Base-by-base conservation (phyloP, 1,140 invertebrate genomes). In the Drosophila oshimai region DNA sequence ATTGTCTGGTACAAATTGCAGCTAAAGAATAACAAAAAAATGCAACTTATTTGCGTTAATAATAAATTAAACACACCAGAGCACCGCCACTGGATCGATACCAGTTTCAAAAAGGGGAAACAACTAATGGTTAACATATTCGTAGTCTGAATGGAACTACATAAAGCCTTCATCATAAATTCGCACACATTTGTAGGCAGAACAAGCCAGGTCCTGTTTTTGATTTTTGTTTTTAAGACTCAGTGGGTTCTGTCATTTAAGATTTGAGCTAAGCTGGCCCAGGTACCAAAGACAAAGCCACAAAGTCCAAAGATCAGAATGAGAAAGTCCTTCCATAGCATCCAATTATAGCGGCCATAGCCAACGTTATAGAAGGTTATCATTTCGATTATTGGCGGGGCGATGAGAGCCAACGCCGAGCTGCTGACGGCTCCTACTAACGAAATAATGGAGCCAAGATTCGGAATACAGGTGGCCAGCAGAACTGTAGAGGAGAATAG, bases 331-430 rank as follows among this genome's bases (percentile, higher is more conserved):
- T 96, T 96, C 93, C 93, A 94, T 3, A 96, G 86, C 39, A 93
- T 92, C 93, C 94, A 94, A 47, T 93, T 92, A 60, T 92, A 92
- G 74, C 90, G 92, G 7, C 94, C 94, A 36, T 94, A 92, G 13
- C 93, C 93, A 37, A 94, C 92, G 4, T 94, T 93, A 93, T 94
- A 96, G 74, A 95, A 95, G 2, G 95, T 95, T 18, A 98, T 93
- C n/a, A 98, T 95, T 90, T 99, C 96, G 54, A 99, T 95, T 10
- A 98, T 91, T 0, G 97, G 96, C 42, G 98, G 98, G 73, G 98
- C 97, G 70, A 99, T 97, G 0, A 98, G 92, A 0, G 97, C 97
- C 49, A 98, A 92, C 0, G 96, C 95, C 7, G 96, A 97, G 83
- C 96, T 97, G 87, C 96, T 96, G 33, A 98, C 94, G 7, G 98